A percentile compares a stretch with the other conserved stretches of the same genome.
Evolutionary conservation across 2,113 vertebrate genomes (phyloP).

Genomic region (Mugil cephalus): DNA sequence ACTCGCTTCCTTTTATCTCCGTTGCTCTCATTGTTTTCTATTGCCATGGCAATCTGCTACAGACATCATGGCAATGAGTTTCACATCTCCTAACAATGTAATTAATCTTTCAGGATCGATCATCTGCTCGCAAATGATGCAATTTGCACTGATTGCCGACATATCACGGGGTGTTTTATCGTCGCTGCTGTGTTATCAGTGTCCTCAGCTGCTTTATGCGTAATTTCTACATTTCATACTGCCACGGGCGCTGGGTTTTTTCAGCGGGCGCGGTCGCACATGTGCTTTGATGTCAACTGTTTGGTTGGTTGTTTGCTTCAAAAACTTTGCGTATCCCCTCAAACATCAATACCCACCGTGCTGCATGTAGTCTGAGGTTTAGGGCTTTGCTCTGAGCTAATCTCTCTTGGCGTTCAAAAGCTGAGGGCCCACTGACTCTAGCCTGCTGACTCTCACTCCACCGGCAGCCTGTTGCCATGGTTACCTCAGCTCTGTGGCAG

Average conservation of each 20-base stretch:
- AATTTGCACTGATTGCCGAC: constrained; percentile 47
- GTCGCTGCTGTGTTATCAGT: constrained; percentile 30
- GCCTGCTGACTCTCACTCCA: constrained; percentile 68
- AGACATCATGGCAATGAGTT: constrained; percentile 54
- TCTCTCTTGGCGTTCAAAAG: constrained; percentile 75
- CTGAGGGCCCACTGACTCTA: constrained; percentile 78
- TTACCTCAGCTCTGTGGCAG: constrained; percentile 75
- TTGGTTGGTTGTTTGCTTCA: constrained; percentile 44
- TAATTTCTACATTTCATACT: constrained; percentile 57
- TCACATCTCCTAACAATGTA: constrained; percentile 41
- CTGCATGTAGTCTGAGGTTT: constrained; percentile 57
- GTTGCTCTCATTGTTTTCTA: constrained; percentile 56
- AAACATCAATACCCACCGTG: constrained; percentile 62
- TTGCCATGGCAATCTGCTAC: constrained; percentile 63
- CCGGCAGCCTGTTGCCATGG: constrained; percentile 82
- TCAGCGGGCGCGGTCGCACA: constrained; percentile 40
- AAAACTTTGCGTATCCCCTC: constrained; percentile 56
- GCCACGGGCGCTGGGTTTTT: constrained; percentile 41
- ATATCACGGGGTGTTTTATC: constrained; percentile 48
- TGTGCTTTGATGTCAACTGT: constrained; percentile 63
- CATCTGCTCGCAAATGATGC: constrained; percentile 40
- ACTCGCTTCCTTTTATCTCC: constrained; percentile 53
- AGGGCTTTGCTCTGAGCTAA: constrained; percentile 71
- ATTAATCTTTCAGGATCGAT: constrained; percentile 61
- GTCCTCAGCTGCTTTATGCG: constrained; percentile 34